Conservation (phyloP, 2,888 invertebrate genomes). For the Hydroisotoma schaefferi region DNA sequence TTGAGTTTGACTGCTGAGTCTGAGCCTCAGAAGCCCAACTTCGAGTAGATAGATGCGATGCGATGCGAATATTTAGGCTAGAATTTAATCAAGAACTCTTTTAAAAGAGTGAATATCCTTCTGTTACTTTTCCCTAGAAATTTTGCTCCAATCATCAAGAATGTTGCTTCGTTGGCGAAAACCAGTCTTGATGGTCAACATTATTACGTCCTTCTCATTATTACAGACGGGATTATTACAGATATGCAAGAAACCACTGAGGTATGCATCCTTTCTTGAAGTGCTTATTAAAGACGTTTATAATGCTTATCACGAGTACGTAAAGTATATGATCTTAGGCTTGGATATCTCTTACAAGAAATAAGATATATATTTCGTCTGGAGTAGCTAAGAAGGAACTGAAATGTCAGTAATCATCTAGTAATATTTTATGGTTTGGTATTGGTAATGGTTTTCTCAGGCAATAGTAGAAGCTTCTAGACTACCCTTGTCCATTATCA, state of each 20-base stretch:
- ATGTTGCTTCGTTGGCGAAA: constrained; percentile 51
- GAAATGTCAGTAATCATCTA: too few species aligned
- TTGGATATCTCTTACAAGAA: not conserved
- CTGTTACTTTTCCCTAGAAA: constrained; percentile 48
- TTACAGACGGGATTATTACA: constrained; percentile 59
- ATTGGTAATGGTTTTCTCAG: constrained; percentile 32
- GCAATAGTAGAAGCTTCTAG: constrained; percentile 56
- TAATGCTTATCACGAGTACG: too few species aligned
- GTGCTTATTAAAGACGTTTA: not conserved
- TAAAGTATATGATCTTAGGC: not conserved
- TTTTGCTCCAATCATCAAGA: constrained; percentile 57
- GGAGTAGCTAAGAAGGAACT: too few species aligned
- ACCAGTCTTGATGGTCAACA: constrained; percentile 53
- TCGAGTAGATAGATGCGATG: too few species aligned
- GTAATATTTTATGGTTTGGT: too few species aligned
- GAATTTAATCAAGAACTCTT: not conserved
- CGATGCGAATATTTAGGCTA: too few species aligned
- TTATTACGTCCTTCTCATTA: constrained; percentile 58
- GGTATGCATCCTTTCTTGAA: constrained; percentile 50
- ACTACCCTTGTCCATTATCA: constrained; percentile 61
- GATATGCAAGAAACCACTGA: constrained; percentile 58
- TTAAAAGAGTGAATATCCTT: not conserved
- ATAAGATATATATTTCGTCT: not conserved
- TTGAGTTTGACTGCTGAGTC: too few species aligned
- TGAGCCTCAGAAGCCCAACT: too few species aligned